Conservation (phyloP, 2,113 vertebrate genomes). For the Dinomys branickii region DNA sequence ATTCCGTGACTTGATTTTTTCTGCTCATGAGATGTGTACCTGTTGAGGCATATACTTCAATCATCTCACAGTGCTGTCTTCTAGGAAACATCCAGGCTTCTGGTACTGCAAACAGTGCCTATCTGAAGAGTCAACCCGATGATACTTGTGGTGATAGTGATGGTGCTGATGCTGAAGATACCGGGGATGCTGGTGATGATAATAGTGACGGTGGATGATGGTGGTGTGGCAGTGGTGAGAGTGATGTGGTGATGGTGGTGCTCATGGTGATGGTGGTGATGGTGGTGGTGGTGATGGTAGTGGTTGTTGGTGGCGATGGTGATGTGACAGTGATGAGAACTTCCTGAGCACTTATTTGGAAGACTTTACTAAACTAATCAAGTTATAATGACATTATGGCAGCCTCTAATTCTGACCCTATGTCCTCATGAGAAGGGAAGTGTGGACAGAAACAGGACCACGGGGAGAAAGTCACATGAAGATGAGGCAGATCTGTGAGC, state of each 20-base stretch:
- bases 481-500: background rate
- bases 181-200: rapidly evolving
- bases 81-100: background rate
- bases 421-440: background rate
- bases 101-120: background rate
- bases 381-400: background rate
- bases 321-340: rapidly evolving
- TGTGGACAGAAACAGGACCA: background rate
- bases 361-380: background rate
- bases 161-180: rapidly evolving
- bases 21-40: background rate
- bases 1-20: background rate
- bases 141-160: rapidly evolving
- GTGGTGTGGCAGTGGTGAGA: rapidly evolving
- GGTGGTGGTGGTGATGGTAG: rapidly evolving
- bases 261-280: rapidly evolving
- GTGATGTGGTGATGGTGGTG: rapidly evolving
- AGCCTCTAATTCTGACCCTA: background rate
- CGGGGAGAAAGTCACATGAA: background rate
- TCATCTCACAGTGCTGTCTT: background rate
- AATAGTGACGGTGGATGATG: rapidly evolving
- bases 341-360: background rate
- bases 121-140: background rate
- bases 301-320: rapidly evolving
- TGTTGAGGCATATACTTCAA: too few species aligned